A percentile compares a stretch with the other conserved stretches of the same genome.
phyloP scores from a whole-genome alignment of 2,113 vertebrate species.

The Pangasianodon gigas region DNA sequence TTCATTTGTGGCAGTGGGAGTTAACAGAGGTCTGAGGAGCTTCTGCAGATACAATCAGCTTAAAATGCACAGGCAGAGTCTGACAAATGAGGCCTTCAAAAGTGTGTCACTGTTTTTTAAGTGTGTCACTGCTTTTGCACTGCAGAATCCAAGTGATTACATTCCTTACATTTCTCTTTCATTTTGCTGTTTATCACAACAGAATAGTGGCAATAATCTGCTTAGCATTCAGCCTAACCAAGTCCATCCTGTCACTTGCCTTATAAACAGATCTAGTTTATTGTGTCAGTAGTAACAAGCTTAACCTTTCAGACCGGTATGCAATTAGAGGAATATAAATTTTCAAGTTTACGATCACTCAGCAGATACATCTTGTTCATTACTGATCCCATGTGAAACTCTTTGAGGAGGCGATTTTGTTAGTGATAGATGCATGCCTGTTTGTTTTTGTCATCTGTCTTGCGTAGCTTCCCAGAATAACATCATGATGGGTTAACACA shows the following conservation, averaged over 20 bases:
- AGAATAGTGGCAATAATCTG: neutral
- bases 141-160: neutral
- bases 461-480: conserved; percentile 31
- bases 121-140: conserved; percentile 5
- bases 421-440: neutral
- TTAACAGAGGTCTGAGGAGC: neutral
- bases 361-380: neutral
- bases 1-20: neutral
- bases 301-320: neutral
- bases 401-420: neutral
- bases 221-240: neutral
- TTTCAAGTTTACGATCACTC: neutral
- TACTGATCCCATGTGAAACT: neutral
- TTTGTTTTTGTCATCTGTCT: conserved; percentile 34
- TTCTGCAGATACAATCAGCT: neutral
- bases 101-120: neutral
- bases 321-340: neutral
- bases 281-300: neutral
- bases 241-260: neutral
- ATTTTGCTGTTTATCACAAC: neutral
- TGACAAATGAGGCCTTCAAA: neutral
- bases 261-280: neutral
- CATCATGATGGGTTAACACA: conserved; percentile 9
- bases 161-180: neutral
- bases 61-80: neutral